Base-by-base conservation (phyloP, 2,113 vertebrate species). In the Leucopsar rothschildi region DNA sequence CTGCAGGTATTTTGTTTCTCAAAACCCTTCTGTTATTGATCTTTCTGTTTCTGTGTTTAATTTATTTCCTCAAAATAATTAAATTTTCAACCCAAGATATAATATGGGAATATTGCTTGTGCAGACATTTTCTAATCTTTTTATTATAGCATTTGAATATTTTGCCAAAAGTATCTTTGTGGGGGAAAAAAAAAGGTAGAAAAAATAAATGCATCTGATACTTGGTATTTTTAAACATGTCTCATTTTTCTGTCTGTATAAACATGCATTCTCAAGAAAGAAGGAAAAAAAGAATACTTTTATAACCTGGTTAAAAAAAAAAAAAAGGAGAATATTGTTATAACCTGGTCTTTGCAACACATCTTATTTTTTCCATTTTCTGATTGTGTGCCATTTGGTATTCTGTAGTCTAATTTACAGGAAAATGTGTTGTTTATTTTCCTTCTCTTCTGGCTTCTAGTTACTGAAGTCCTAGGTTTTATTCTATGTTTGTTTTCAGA, bases 1-100 rank as follows among this genome's bases (percentile, higher is more conserved):
- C 94, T 97, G 95, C 89, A 92, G 93, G 95, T 92, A 92, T 90
- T 93, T 80, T 61, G 57, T 93, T 91, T 96, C 84, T 92, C 88
- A 95, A 93, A 97, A 65, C n/a, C 88, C 53, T 88, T 91, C 42
- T 91, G 81, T 75, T 92, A 86, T 50, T 61, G 68, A 84, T 91
- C 56, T 92, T 93, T 82, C 83, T 55, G 31, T 79, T 95, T 92
- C 83, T 91, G 13, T 59, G 45, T 90, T 95, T 87, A 66, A 75
- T 80, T 95, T 87, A 83, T 88, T 91, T 91, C 64, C 61, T 93
- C 39, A 94, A 93, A 95, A 95, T 91, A 94, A 95, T 86, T 90
- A 87, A 66, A 93, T 94, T 92, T 97, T 79, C 90, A 72, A 37
- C 37, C 56, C 52, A 69, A 83, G 63, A 59, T 39, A 69, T 2